Percentiles rank a stretch among this genome's conserved stretches.
Evolutionary conservation across 2,797 vertebrate species (phyloP).

Genomic region (Arnoldichthys spilopterus): DNA sequence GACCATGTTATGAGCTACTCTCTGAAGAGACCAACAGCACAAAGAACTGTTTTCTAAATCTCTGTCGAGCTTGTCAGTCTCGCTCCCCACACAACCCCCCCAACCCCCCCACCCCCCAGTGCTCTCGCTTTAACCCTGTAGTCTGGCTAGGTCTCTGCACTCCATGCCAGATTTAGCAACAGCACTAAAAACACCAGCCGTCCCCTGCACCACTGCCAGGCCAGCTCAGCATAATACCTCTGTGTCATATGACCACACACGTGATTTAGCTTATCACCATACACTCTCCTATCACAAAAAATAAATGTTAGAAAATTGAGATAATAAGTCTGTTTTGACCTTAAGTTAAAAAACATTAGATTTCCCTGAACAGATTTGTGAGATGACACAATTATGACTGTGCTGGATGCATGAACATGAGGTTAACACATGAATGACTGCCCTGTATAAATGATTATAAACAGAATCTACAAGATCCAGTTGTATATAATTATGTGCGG

Average conservation of each 20-base stretch:
- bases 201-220: constrained; percentile 16
- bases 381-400: too few species aligned
- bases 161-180: constrained; percentile 41
- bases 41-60: background rate
- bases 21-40: background rate
- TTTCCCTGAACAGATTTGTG: background rate
- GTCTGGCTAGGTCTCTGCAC: background rate
- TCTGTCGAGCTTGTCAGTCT: background rate
- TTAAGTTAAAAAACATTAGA: background rate
- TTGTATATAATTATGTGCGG: background rate
- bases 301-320: background rate
- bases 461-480: background rate
- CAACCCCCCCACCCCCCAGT: constrained; percentile 8
- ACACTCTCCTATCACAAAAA: background rate
- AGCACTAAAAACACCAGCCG: constrained; percentile 38
- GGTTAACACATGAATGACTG: background rate
- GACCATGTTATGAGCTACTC: background rate
- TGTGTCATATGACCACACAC: constrained; percentile 20
- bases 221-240: constrained; percentile 39
- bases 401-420: too few species aligned
- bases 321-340: background rate
- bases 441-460: background rate
- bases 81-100: too few species aligned
- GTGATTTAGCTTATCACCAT: constrained; percentile 3
- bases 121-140: background rate